Evolutionary conservation across 1,140 invertebrate genomes (phyloP).

Genomic region (Diachasmimorpha longicaudata): DNA sequence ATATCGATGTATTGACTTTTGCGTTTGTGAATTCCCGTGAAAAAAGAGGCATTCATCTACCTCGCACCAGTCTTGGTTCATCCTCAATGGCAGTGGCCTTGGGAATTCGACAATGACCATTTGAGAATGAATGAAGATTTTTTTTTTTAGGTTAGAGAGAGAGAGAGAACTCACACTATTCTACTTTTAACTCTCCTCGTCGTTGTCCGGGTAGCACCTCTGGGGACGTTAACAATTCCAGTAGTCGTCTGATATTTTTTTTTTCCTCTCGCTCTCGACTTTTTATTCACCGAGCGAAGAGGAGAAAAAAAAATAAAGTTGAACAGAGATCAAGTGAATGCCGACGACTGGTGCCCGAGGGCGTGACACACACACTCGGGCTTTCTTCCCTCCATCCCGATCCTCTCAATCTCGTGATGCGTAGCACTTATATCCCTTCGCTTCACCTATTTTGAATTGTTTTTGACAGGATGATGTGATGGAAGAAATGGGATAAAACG

Average conservation of each 20-base stretch:
- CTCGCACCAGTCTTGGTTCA: too few species aligned
- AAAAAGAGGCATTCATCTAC: too few species aligned
- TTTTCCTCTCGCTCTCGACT: background rate
- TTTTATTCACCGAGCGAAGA: background rate
- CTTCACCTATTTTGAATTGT: background rate
- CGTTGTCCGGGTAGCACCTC: background rate
- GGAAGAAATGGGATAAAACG: too few species aligned
- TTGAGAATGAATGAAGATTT: background rate
- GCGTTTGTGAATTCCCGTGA: too few species aligned
- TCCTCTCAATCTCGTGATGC: background rate
- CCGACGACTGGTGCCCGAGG: background rate
- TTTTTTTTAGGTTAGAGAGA: background rate
- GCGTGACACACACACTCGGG: background rate
- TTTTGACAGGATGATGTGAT: background rate
- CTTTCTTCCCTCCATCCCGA: background rate
- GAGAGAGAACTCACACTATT: background rate
- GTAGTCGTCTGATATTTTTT: background rate
- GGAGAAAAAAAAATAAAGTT: background rate
- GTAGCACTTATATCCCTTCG: background rate
- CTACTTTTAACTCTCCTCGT: background rate
- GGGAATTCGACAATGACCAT: background rate
- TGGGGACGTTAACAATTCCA: constrained; percentile 1
- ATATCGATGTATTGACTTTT: background rate
- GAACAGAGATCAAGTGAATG: background rate
- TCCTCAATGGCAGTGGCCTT: background rate